phyloP scores from a whole-genome alignment of 2,113 vertebrate genomes.

The Rana temporaria region DNA sequence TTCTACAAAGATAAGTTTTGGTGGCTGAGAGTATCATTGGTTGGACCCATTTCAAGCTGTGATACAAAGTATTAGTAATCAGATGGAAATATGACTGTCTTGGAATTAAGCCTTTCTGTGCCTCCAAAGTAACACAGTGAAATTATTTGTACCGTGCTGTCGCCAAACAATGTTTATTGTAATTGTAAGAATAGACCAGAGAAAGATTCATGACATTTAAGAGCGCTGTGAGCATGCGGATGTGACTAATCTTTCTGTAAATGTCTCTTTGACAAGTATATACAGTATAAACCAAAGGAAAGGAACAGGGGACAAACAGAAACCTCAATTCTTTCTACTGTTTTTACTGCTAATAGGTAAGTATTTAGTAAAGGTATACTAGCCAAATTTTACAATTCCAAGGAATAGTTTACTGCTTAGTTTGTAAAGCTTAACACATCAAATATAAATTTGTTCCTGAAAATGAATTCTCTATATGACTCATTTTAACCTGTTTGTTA shows the following conservation, averaged over 20 bases:
- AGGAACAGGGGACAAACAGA: neutral
- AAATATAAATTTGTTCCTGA: too few species aligned
- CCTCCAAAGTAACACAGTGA: neutral
- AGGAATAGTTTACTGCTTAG: neutral
- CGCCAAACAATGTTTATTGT: constrained; percentile 42
- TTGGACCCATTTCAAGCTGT: neutral
- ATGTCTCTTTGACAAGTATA: constrained; percentile 36
- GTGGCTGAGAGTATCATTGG: neutral
- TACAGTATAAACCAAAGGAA: constrained; percentile 37
- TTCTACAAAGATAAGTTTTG: too few species aligned
- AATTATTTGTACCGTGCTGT: constrained; percentile 11
- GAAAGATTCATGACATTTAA: constrained; percentile 46
- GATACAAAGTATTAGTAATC: constrained; percentile 15
- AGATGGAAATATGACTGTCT: neutral
- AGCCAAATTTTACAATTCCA: neutral
- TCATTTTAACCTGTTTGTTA: too few species aligned
- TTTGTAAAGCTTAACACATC: neutral
- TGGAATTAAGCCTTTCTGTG: constrained; percentile 21
- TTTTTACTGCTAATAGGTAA: neutral
- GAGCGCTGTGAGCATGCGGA: constrained; percentile 26
- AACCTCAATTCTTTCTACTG: neutral
- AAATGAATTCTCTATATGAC: too few species aligned
- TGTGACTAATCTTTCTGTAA: constrained; percentile 48
- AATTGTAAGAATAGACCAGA: constrained; percentile 25
- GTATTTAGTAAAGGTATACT: too few species aligned